Evolutionary conservation across 2,797 vertebrate species (phyloP).

Genomic region (Cuculus canorus): DNA sequence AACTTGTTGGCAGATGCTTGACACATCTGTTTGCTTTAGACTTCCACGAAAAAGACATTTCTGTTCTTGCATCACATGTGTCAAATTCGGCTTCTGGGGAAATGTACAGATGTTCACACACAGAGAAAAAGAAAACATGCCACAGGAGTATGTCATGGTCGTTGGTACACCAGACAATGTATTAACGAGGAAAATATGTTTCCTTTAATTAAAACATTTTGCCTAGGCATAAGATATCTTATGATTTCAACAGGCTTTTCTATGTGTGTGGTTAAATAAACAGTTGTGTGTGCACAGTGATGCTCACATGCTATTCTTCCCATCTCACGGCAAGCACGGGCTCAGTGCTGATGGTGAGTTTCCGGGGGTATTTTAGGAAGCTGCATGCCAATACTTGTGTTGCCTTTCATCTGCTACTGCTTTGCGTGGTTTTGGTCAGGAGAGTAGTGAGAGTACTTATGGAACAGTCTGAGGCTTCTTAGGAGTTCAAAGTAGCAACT

Average conservation of each 20-base stretch:
- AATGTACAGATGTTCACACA: constrained; percentile 64
- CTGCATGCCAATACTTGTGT: not conserved
- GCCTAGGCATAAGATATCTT: constrained; percentile 17
- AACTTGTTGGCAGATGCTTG: constrained; percentile 61
- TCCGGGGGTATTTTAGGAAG: not conserved
- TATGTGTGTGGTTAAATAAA: constrained; percentile 25
- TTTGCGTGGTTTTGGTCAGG: not conserved
- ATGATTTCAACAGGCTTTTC: constrained; percentile 27
- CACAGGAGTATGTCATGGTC: constrained; percentile 43
- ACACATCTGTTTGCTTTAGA: constrained; percentile 64
- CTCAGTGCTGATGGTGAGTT: not conserved
- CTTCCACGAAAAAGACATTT: constrained; percentile 49
- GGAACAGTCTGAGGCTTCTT: not conserved
- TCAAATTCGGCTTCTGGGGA: constrained; percentile 64
- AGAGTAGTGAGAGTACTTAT: not conserved
- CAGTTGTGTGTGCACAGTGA: not conserved
- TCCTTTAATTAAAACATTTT: constrained; percentile 51
- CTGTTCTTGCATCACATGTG: constrained; percentile 57
- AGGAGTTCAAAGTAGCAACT: not conserved
- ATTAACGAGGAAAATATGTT: constrained; percentile 63
- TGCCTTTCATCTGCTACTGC: not conserved
- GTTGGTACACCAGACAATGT: constrained; percentile 26
- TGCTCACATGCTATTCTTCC: not conserved
- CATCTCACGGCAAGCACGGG: not conserved
- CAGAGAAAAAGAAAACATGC: constrained; percentile 31